phyloP scores from a whole-genome alignment of 2,113 vertebrate species.

The Eudyptes chrysolophus region DNA sequence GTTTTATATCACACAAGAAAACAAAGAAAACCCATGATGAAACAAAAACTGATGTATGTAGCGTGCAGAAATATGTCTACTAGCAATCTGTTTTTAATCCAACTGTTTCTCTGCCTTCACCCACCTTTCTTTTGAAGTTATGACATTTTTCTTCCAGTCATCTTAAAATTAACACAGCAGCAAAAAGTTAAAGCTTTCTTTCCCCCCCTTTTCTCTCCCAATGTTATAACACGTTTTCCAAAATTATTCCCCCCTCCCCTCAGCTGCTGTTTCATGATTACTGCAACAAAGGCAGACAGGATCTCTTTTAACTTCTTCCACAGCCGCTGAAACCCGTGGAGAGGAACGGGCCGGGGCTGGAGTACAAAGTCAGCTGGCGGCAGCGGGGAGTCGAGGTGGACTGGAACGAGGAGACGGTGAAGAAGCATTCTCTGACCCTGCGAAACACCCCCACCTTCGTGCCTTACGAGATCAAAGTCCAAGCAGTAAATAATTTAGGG shows the following conservation, averaged over 20 bases:
- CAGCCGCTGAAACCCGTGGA: constrained; percentile 88
- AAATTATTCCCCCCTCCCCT: background rate
- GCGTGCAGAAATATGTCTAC: background rate
- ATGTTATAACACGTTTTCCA: rapidly evolving
- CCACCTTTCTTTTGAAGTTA: background rate
- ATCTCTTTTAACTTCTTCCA: background rate
- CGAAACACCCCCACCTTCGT: constrained; percentile 88
- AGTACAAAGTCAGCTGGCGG: constrained; percentile 91
- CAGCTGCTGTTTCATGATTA: background rate
- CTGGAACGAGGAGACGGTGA: constrained; percentile 87
- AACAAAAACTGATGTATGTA: background rate
- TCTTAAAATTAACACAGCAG: background rate
- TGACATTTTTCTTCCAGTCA: background rate
- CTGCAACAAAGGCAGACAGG: background rate
- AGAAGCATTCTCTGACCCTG: constrained; percentile 85
- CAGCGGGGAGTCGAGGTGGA: constrained; percentile 76
- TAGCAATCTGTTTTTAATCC: background rate
- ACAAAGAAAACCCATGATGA: background rate
- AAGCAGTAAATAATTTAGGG: constrained; percentile 86
- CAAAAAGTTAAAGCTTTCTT: background rate
- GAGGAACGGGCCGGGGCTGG: constrained; percentile 89
- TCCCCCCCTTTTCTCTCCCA: background rate
- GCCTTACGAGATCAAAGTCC: constrained; percentile 92
- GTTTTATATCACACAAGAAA: background rate
- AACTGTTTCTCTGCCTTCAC: background rate